These are phyloP conservation scores for Saguinus imperator DNA, from an alignment of 2,113 vertebrate genomes.

Conservation along the genomic window DNA sequence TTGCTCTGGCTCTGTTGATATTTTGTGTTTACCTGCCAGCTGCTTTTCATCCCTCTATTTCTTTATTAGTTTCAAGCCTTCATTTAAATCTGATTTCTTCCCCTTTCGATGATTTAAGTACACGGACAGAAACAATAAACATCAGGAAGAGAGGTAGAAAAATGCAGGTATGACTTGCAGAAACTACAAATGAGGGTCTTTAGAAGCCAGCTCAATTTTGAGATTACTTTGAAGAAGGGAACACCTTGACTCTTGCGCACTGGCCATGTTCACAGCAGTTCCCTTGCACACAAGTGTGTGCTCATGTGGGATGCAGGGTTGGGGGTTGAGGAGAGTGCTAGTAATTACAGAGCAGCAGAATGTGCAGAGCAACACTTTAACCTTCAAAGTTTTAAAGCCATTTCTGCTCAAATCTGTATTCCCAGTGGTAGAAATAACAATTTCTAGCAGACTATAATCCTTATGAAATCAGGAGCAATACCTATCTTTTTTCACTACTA, in stretches of 20 bases:
- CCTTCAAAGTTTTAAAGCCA: not conserved
- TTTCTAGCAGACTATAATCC: not conserved
- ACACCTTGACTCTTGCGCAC: not conserved
- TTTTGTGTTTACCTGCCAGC: not conserved
- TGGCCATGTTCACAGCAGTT: not conserved
- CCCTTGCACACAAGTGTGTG: not conserved
- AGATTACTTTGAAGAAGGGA: not conserved
- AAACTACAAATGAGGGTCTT: not conserved
- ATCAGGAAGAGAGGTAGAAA: not conserved
- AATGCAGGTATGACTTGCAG: not conserved
- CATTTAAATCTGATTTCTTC: conserved; percentile 26
- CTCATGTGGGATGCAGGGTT: fast-evolving
- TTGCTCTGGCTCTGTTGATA: not conserved
- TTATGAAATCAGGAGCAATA: not conserved
- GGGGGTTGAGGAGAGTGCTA: fast-evolving
- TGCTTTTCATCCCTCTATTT: not conserved
- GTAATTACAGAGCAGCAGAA: not conserved
- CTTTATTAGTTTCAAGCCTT: not conserved
- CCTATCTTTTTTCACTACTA: not conserved
- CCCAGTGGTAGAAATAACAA: not conserved
- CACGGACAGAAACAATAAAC: not conserved
- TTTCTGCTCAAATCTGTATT: not conserved
- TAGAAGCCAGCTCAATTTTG: not conserved
- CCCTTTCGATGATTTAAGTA: not conserved
- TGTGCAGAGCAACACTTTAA: not conserved